These are phyloP conservation scores for Lophochroa leadbeateri DNA, from an alignment of 2,113 vertebrate species.

Conservation along the genomic window DNA sequence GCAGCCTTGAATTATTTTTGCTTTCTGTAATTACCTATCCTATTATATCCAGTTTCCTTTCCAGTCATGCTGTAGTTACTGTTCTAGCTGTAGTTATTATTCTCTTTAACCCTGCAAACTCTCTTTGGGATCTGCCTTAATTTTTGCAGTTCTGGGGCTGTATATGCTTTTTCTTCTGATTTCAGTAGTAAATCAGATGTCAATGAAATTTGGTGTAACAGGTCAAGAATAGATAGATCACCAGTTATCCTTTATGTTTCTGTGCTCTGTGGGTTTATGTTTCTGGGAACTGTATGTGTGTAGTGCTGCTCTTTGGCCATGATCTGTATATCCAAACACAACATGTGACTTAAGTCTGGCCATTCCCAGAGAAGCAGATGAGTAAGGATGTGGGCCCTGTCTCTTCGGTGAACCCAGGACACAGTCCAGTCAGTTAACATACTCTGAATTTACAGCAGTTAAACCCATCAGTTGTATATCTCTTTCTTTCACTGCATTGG, in stretches of 20 bases:
- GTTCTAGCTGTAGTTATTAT: not conserved
- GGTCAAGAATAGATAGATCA: not conserved
- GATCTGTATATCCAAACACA: accelerated
- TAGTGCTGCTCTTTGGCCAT: not conserved
- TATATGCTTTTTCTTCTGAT: not conserved
- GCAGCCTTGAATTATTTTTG: conserved; percentile 22
- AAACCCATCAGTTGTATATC: not conserved
- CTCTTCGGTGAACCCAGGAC: not conserved
- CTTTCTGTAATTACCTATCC: conserved; percentile 43
- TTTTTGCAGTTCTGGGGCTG: not conserved
- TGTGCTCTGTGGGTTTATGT: not conserved
- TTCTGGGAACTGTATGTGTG: accelerated
- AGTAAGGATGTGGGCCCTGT: too few species aligned
- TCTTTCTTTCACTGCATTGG: accelerated
- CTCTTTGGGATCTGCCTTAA: not conserved
- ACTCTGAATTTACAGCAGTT: accelerated
- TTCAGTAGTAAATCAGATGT: not conserved
- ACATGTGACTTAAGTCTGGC: not conserved
- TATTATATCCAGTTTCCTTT: conserved; percentile 1
- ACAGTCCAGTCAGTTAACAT: not conserved
- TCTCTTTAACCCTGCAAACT: conserved; percentile 18
- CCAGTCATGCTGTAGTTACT: not conserved
- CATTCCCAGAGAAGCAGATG: not conserved
- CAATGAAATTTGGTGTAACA: not conserved
- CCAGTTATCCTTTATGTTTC: not conserved